phyloP scores from a whole-genome alignment of 2,888 invertebrate genomes.

The Geophilus truncorum region DNA sequence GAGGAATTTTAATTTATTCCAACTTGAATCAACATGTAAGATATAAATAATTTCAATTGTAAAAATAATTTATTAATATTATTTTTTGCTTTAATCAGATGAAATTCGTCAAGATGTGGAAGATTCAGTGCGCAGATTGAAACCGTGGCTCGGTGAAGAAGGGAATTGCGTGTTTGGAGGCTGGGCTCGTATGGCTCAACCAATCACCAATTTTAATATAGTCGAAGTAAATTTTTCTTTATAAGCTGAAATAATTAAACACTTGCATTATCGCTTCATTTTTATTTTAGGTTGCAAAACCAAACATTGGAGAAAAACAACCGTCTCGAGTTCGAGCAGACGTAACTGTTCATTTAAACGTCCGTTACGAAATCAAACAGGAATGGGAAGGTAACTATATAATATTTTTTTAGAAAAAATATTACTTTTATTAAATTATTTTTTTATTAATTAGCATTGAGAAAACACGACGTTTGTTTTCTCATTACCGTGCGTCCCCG shows the following conservation, averaged over 20 bases:
- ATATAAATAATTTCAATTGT: too few relatives aligned
- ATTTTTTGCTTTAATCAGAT: conserved; percentile 57
- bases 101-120: conserved; percentile 98
- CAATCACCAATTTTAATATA: conserved; percentile 84
- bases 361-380: conserved; percentile 81
- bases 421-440: not conserved
- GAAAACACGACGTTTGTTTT: conserved; percentile 98
- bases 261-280: too few relatives aligned
- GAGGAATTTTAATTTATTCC: conserved; percentile 94
- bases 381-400: conserved; percentile 90
- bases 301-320: conserved; percentile 72
- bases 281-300: conserved; percentile 52
- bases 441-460: conserved; percentile 54
- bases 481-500: conserved; percentile 84
- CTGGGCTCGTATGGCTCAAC: conserved; percentile 98
- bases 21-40: conserved; percentile 95
- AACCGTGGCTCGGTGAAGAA: conserved; percentile 92
- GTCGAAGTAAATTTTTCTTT: conserved; percentile 73
- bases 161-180: conserved; percentile 85
- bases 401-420: not conserved
- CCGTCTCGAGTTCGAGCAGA: conserved; percentile 95
- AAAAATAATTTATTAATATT: too few relatives aligned
- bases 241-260: too few relatives aligned
- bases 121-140: conserved; percentile 88
- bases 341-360: conserved; percentile 84